Base-by-base conservation (phyloP, 2,888 invertebrate genomes). In the Liposcelis brunnea region DNA sequence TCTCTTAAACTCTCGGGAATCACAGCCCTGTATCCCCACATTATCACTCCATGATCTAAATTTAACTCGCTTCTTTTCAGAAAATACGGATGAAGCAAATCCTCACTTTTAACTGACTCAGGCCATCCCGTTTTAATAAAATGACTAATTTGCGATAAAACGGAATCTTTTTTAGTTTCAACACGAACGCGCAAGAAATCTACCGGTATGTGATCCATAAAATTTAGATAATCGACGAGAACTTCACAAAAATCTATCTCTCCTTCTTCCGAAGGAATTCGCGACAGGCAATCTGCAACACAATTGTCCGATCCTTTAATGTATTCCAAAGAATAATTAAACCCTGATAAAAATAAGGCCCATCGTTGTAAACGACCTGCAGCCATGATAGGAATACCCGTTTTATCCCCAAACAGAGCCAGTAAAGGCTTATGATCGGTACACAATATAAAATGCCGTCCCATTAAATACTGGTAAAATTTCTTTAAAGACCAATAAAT, bases 391-490 rank as follows among this genome's bases (percentile, higher is more conserved):
- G 58, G 57, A 12, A 59, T 51, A 5, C 55, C 55, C 49, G 55
- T 56, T 3, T 56, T 50, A 45, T 54, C 56, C 2, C 54, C 56
- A 47, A 58, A 56, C 4, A 56, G 36, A 1, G 54, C 53, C 43
- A 53, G 47, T n/a, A 58, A 47, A 4, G 57, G 58, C 44, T 58
- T 58, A 45, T 59, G 58, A 47, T 61, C 59, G 0, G 55, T 53
- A 10, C 46, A 43, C 3, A 60, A 44, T 2, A 48, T 52, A 52
- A 61, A 61, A 26, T 52, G 45, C 5, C 52, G 52, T 4, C 58
- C 59, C 33, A 52, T 47, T 43, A 61, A 51, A 55, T 59, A 61
- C 45, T 60, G 57, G 49, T 58, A 54, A 49, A 59, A 60, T 35
- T 55, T 56, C 26, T 51, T 53, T 4, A 57, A 52, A 1, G 53